Percentiles rank a stretch among this genome's conserved stretches.
Conservation (phyloP, 1,140 invertebrate species). For the Drosophila melanica region DNA sequence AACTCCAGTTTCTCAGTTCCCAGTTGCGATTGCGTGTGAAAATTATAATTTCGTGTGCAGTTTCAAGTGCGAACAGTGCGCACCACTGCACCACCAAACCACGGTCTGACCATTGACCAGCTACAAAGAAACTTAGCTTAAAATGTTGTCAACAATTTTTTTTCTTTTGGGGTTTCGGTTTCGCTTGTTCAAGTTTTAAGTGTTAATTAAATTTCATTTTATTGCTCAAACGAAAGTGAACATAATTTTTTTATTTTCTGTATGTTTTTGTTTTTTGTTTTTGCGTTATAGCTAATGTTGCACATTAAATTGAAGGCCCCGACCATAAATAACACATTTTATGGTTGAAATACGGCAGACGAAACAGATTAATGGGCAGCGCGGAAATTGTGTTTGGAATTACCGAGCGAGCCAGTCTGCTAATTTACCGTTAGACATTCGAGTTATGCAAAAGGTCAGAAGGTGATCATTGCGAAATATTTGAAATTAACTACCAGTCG, state of each 20-base stretch:
- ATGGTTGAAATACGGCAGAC: constrained; percentile 19
- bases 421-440: not conserved
- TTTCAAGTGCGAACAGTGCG: constrained; percentile 39
- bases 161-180: constrained; percentile 11
- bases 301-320: constrained; percentile 14
- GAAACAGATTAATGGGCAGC: constrained; percentile 22
- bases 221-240: constrained; percentile 56
- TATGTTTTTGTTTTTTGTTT: too few relatives aligned
- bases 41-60: constrained; percentile 80
- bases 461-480: constrained; percentile 3
- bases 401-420: not conserved
- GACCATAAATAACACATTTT: constrained; percentile 42
- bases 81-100: constrained; percentile 20
- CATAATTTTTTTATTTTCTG: constrained; percentile 20
- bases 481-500: not conserved
- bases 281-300: constrained; percentile 14
- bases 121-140: constrained; percentile 44
- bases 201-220: constrained; percentile 79
- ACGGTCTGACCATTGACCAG: constrained; percentile 27
- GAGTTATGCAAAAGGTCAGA: constrained; percentile 31
- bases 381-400: constrained; percentile 10
- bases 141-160: constrained; percentile 73
- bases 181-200: constrained; percentile 59
- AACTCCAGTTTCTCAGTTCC: constrained; percentile 4
- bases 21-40: constrained; percentile 69